Evolutionary conservation across 2,113 vertebrate species (phyloP), one percentile per base, ranked within the genome.

Genomic region (Mirounga angustirostris): DNA sequence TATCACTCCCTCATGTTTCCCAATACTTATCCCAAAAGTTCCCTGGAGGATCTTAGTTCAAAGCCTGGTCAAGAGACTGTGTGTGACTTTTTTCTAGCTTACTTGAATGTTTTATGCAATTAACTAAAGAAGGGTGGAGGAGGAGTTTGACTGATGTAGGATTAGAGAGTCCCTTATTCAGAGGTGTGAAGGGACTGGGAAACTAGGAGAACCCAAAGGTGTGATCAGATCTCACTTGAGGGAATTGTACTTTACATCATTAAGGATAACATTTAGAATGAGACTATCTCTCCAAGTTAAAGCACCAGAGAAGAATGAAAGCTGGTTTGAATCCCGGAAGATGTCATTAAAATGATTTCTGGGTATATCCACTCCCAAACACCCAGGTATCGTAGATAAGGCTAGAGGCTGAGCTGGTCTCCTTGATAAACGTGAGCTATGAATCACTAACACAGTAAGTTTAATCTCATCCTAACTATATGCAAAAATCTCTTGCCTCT

Each of bases 301-400:
- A 5, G 5, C 0, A 6, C 13, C 0, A 36, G 63, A 95, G 69
- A 91, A 98, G 28, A 61, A 82, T 58, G 30, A 16, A 21, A 21
- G 46, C 73, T 46, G 69, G 19, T 56, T 40, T 85, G 33, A 89
- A 97, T 95, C 15, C 24, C 87, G 86, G 89, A 61, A 83, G 28
- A 96, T 97, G 24, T 21, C 61, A 52, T 97, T 97, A 86, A 24
- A 71, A 89, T 22, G 67, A 40, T 4, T 63, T 71, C 58, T 78
- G 58, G 40, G 43, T 89, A 76, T 87, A 81, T 21, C 82, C 65
- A 76, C 5, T 43, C 73, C 92, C 88, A 96, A 97, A 91, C n/a
- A 94, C 40, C 46, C 61, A 87, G 33, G 0, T 1, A 83, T 83
- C 50, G 61, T 63, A 94, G 0, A 36, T 28, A 89, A 43, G 83